Evolutionary conservation across 1,140 invertebrate genomes (phyloP), one percentile per base, ranked within the genome.

Genomic region (Drosophila sucinea): DNA sequence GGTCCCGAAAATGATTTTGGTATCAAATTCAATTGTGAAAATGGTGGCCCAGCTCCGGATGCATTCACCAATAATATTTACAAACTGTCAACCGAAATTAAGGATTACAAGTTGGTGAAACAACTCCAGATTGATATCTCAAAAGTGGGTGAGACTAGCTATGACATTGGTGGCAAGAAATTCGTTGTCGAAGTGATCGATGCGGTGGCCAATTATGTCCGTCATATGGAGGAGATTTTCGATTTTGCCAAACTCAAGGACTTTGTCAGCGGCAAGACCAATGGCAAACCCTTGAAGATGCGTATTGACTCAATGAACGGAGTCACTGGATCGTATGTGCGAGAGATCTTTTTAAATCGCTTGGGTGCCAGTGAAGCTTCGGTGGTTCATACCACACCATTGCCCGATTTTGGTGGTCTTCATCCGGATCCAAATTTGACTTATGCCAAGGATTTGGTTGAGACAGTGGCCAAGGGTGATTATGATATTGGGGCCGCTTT

Each of bases 401-500:
- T 98, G 60, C 95, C 97, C 77, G 98, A 99, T 93, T 99, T 99
- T 93, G 98, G 98, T 25, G 98, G 98, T 33, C 94, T 96, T 56
- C 99, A 99, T 93, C 99, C 99, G 0, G 99, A 99, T 94, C 99
- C 99, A 25, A 99, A 99, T 94, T 94, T 99, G 35, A 99, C 98
- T 0, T 92, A 92, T 58, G 92, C 93, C 27, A 92, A 92, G 76
- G 91, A 92, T 64, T 73, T 92, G 30, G 91, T 92, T 0, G 93
- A 96, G 44, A 93, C 94, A 2, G 94, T 99, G 60, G 94, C 95
- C 83, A 94, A 95, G 77, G 96, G 97, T 1, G 95, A 96, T 60
- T 97, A 97, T 91, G 97, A 98, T 92, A 97, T 99, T 90, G 99
- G 99, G 40, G 98, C 98, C 38, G 99, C 99, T 57, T 99, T 99